Evolutionary conservation across 2,113 vertebrate species (phyloP).

Genomic region (Psophia crepitans): DNA sequence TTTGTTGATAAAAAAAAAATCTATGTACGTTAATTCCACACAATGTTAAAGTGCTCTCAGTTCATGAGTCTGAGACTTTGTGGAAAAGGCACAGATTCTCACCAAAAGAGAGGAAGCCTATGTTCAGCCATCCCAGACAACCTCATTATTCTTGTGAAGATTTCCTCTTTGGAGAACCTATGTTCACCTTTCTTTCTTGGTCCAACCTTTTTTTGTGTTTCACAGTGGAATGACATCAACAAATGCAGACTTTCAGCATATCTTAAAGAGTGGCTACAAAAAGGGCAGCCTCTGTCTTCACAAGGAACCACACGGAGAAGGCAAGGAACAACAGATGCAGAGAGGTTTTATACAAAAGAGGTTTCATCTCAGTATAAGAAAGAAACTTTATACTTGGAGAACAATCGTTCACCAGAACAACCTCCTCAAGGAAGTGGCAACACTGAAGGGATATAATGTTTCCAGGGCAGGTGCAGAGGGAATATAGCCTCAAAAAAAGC

Average conservation of each 20-base stretch:
- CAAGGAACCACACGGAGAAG: neutral
- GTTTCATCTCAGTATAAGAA: neutral
- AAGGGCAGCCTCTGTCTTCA: neutral
- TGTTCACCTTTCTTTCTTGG: neutral
- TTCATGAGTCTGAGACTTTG: neutral
- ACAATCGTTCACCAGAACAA: neutral
- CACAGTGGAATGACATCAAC: neutral
- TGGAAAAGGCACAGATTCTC: neutral
- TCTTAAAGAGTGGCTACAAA: neutral
- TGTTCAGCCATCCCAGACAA: neutral
- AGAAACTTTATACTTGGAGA: neutral
- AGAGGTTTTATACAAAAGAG: neutral
- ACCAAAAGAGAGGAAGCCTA: neutral
- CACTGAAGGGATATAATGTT: neutral
- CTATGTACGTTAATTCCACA: neutral
- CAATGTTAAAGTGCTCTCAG: fast-evolving
- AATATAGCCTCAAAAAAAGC: neutral
- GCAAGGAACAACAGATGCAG: neutral
- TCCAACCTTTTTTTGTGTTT: fast-evolving
- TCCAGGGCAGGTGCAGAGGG: neutral
- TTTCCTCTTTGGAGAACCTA: neutral
- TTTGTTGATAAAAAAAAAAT: neutral
- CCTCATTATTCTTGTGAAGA: neutral
- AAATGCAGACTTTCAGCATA: neutral
- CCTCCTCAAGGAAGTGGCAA: neutral